phyloP scores from a whole-genome alignment of 1,140 invertebrate species.

The Saxidomus purpurata region DNA sequence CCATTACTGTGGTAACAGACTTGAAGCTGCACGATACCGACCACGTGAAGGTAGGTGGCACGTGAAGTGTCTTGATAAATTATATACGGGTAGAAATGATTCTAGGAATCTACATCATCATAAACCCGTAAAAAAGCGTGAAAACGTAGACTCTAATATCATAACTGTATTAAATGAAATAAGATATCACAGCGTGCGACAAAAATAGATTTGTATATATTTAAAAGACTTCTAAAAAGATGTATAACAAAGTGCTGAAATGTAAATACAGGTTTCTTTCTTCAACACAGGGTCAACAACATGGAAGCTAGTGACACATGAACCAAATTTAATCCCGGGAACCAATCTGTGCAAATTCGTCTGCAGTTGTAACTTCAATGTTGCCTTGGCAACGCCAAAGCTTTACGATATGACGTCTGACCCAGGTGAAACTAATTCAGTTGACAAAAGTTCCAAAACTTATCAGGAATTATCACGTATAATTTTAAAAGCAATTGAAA shows the following conservation, averaged over 20 bases:
- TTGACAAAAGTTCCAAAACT: conserved; percentile 60
- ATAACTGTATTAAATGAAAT: background rate
- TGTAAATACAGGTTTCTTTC: background rate
- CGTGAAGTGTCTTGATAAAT: no score
- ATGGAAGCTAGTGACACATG: conserved; percentile 74
- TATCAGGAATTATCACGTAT: conserved; percentile 67
- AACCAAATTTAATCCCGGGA: conserved; percentile 78
- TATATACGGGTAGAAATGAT: background rate
- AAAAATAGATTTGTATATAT: no score
- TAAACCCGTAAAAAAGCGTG: background rate
- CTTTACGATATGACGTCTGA: conserved; percentile 83
- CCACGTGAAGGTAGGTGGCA: conserved; percentile 44
- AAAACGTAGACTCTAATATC: background rate
- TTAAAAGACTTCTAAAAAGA: no score
- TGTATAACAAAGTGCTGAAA: no score
- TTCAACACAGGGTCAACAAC: conserved; percentile 67
- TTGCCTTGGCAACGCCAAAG: conserved; percentile 75
- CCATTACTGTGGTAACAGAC: conserved; percentile 82
- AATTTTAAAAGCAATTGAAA: conserved; percentile 71
- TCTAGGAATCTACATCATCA: background rate
- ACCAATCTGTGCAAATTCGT: conserved; percentile 79
- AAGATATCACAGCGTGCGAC: background rate
- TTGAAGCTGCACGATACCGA: conserved; percentile 81
- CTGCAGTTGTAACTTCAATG: conserved; percentile 80
- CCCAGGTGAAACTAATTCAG: conserved; percentile 77